Percentiles rank a stretch among this genome's conserved stretches.
These are phyloP conservation scores for Trichonephila clavata DNA, from an alignment of 1,140 invertebrate genomes.

Conservation along the genomic window DNA sequence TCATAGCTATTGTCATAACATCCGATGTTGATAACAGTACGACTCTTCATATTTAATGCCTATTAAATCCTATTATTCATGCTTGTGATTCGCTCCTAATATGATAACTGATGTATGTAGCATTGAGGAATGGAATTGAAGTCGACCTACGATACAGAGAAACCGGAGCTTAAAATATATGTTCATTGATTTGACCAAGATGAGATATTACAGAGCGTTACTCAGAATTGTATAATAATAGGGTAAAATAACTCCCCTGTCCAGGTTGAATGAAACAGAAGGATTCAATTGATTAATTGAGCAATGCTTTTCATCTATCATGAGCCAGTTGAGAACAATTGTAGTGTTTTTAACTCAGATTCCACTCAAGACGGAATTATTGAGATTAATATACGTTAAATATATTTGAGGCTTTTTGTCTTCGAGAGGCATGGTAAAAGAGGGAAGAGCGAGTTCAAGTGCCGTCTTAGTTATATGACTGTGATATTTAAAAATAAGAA, in stretches of 20 bases:
- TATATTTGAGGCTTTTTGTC: too few relatives aligned
- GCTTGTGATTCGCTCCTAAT: slow-evolving; percentile 10
- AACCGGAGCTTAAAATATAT: background rate
- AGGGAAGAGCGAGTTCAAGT: too few relatives aligned
- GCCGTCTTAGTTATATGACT: too few relatives aligned
- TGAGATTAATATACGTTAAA: too few relatives aligned
- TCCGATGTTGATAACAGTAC: slow-evolving; percentile 21
- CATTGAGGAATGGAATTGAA: slow-evolving; percentile 4
- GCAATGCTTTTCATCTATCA: background rate
- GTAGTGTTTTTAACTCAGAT: too few relatives aligned
- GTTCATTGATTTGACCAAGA: background rate
- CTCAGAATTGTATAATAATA: background rate
- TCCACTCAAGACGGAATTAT: too few relatives aligned
- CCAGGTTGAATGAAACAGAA: background rate
- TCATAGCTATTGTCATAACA: background rate
- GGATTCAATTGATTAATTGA: background rate
- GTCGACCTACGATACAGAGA: background rate
- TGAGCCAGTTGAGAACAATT: background rate
- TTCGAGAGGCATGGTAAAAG: too few relatives aligned
- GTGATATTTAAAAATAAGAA: too few relatives aligned
- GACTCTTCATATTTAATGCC: slow-evolving; percentile 23
- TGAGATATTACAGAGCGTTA: background rate
- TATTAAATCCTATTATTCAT: slow-evolving; percentile 49
- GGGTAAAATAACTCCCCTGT: background rate
- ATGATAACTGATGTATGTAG: slow-evolving; percentile 25